Percentiles rank a stretch among this genome's conserved stretches.
phyloP scores from a whole-genome alignment of 2,113 vertebrate genomes.

The Laticauda laticaudata region DNA sequence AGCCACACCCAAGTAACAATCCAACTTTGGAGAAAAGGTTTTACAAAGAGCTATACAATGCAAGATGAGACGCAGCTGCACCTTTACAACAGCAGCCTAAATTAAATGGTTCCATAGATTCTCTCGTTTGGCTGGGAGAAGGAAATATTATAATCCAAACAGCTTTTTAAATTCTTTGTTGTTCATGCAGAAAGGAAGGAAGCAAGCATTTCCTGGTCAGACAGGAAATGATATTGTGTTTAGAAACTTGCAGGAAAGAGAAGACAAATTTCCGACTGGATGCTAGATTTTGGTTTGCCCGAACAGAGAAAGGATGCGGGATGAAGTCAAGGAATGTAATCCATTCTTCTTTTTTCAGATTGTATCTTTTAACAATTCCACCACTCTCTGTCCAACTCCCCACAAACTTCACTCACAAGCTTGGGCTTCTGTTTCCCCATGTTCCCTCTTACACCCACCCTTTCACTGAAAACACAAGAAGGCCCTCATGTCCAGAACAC shows the following conservation, averaged over 20 bases:
- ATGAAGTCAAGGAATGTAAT: background rate
- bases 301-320: conserved; percentile 4
- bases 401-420: background rate
- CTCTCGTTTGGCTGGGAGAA: background rate
- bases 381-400: background rate
- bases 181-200: conserved; percentile 56
- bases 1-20: background rate
- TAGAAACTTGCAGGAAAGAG: conserved; percentile 26
- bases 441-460: background rate
- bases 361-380: background rate
- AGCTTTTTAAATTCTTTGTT: conserved; percentile 42
- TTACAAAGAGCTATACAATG: background rate
- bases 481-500: background rate
- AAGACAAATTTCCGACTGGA: conserved; percentile 70
- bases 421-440: background rate
- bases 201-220: conserved; percentile 74
- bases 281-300: conserved; percentile 52
- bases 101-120: background rate
- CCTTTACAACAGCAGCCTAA: background rate
- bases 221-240: conserved; percentile 70
- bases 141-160: background rate
- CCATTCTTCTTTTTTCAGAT: background rate
- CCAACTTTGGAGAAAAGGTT: background rate
- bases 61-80: background rate
- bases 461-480: background rate